These are phyloP conservation scores for Trachelus troglodyta DNA, from an alignment of 2,888 invertebrate species.

Conservation along the genomic window DNA sequence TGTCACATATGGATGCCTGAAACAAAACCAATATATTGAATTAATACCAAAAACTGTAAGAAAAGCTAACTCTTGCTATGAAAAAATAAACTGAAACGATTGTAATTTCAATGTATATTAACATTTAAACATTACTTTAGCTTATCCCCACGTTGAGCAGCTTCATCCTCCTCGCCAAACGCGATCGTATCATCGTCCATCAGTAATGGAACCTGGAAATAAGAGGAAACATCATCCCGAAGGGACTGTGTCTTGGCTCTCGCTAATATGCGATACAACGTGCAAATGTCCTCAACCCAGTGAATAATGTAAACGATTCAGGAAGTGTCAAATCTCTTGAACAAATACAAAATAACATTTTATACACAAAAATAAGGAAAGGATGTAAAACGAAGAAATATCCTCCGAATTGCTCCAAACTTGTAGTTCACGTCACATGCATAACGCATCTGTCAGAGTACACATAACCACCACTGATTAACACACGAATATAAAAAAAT, in stretches of 20 bases:
- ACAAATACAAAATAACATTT: not conserved
- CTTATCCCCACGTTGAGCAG: conserved; percentile 62
- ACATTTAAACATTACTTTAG: conserved; percentile 56
- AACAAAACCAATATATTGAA: conserved; percentile 50
- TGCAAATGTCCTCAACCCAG: too few relatives aligned
- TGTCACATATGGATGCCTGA: conserved; percentile 92
- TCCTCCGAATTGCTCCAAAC: not conserved
- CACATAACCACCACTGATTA: too few relatives aligned
- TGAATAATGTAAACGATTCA: not conserved
- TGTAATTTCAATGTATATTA: too few relatives aligned
- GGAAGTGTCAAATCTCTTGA: not conserved
- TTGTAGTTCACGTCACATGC: too few relatives aligned
- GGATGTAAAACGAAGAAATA: not conserved
- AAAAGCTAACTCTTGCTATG: conserved; percentile 20
- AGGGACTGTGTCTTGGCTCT: conserved; percentile 14
- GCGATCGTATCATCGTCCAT: conserved; percentile 88
- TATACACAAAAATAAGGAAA: not conserved
- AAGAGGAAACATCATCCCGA: conserved; percentile 38
- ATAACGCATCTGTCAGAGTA: too few relatives aligned
- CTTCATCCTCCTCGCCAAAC: conserved; percentile 86
- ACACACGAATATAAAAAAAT: too few relatives aligned
- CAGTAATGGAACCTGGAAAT: conserved; percentile 80
- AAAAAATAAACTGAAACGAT: conserved; percentile 14
- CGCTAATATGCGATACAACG: not conserved
- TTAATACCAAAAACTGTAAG: not conserved